Evolutionary conservation across 2,113 vertebrate species (phyloP), one percentile per base, ranked within the genome.

Genomic region (Dromas ardeola): DNA sequence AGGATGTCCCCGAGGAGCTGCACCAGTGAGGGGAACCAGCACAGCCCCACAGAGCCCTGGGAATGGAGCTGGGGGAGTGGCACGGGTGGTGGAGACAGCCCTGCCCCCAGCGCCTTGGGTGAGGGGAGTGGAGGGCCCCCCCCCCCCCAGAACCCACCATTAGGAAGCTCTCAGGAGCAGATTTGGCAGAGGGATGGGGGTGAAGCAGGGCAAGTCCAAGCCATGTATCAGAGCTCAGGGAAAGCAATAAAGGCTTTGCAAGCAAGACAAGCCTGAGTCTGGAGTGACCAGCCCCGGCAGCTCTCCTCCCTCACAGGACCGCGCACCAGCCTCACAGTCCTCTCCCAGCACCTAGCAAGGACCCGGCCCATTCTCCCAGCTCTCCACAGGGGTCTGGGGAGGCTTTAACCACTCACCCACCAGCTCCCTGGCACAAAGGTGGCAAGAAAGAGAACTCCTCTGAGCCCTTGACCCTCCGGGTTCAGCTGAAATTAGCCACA

Each of bases 221-320:
- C 67, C 77, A 67, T 50, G 49, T 63, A 70, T 56, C 38, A 32
- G 65, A 89, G 40, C 40, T 76, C 50, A 21, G 22, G 5, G 45
- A 84, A 84, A 89, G 79, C 84, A 97, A 95, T 96, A 97, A 96
- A 97, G 27, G 94, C 89, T 96, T 96, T 49, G 95, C 86, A 93
- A 91, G 43, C 1, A 3, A 89, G 53, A 80, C 22, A 12, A 27
- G 15, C 0, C 0, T 45, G 29, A 66, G 17, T 43, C 40, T 67
- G 61, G 19, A 52, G 38, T 34, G 52, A 86, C 7, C 13, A 52
- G 40, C 22, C 22, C 15, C 56, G 53, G 49, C 34, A 61, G 61
- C 52, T 67, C n/a, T 34, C 49, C 47, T 32, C 11, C 63, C 25
- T 62, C 8, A 2, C 14, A 34, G 25, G 38, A 34, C 55, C 38